Conservation (phyloP, 2,113 vertebrate species). For the Cinclus cinclus region DNA sequence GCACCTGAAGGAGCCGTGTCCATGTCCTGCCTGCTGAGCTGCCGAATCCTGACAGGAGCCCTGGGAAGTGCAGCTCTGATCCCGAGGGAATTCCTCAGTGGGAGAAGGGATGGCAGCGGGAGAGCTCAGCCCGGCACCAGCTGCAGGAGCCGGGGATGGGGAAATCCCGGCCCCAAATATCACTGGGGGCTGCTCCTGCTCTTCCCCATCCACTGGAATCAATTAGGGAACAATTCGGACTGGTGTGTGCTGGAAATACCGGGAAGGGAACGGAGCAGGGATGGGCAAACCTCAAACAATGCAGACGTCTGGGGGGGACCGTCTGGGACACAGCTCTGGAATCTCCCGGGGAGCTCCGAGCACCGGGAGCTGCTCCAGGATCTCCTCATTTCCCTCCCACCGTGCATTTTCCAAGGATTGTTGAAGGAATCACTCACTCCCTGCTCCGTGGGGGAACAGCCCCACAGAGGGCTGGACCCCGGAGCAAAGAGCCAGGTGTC, state of each 20-base stretch:
- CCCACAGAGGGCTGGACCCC: no score
- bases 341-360: background rate
- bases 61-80: background rate
- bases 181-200: background rate
- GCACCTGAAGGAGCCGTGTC: background rate
- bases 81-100: background rate
- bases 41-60: background rate
- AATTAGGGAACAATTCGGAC: conserved; percentile 22
- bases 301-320: conserved; percentile 32
- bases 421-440: background rate
- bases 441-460: no score
- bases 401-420: background rate
- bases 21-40: background rate
- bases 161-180: background rate
- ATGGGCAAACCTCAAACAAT: conserved; percentile 50
- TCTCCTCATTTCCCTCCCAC: fast-evolving
- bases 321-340: background rate
- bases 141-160: background rate
- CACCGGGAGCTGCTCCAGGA: background rate
- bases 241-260: background rate
- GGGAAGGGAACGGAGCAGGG: conserved; percentile 3
- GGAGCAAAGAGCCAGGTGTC: background rate
- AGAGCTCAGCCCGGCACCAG: background rate
- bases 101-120: fast-evolving
- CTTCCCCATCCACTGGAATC: background rate